These are phyloP conservation scores for Anagyrus pseudococci DNA, from an alignment of 2,888 invertebrate genomes.

Conservation along the genomic window DNA sequence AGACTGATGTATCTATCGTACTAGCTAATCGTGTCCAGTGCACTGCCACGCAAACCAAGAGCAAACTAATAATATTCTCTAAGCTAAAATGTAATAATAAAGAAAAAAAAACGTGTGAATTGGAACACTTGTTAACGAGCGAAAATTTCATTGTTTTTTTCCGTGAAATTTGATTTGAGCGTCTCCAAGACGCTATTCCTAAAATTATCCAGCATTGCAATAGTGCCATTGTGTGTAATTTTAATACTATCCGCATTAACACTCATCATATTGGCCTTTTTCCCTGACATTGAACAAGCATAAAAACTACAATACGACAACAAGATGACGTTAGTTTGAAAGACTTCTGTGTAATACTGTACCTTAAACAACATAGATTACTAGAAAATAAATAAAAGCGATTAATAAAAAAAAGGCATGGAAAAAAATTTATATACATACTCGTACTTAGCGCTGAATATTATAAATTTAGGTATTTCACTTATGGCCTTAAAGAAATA, in stretches of 20 bases:
- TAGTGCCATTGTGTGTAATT: not conserved
- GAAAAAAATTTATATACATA: slow-evolving; percentile 47
- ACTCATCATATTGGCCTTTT: too few species aligned
- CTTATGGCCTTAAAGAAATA: slow-evolving; percentile 56
- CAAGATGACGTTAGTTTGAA: slow-evolving; percentile 11
- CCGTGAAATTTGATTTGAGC: not conserved
- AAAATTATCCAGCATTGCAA: not conserved
- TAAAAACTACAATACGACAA: not conserved
- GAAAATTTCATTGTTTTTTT: too few species aligned
- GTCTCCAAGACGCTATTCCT: too few species aligned
- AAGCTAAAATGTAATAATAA: not conserved
- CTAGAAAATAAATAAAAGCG: slow-evolving; percentile 27
- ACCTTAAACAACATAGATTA: slow-evolving; percentile 44
- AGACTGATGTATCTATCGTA: too few species aligned
- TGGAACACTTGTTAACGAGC: too few species aligned
- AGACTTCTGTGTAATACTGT: slow-evolving; percentile 39
- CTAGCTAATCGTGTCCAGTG: not conserved
- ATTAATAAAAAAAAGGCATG: slow-evolving; percentile 24
- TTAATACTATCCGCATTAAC: too few species aligned
- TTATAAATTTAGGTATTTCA: slow-evolving; percentile 54
- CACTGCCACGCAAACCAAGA: not conserved
- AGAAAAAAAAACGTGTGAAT: not conserved
- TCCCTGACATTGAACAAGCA: too few species aligned
- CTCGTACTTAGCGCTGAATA: slow-evolving; percentile 48
- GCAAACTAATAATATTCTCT: not conserved